Base-by-base conservation (phyloP, 2,888 invertebrate genomes). In the Ectemnius continuus region DNA sequence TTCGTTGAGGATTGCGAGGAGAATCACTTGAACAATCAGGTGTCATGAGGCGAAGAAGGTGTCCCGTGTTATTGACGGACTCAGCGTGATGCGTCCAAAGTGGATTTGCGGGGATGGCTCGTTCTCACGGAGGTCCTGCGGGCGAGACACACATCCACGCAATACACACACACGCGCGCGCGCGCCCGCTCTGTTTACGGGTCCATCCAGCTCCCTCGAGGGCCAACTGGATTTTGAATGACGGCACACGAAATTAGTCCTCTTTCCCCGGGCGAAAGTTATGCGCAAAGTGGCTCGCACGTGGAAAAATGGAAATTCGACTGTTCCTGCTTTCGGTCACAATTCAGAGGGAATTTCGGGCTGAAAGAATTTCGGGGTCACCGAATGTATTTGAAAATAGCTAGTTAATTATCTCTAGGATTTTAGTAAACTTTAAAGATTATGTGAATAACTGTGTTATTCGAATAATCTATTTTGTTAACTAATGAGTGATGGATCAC, bases 391-490 rank as follows among this genome's bases (percentile, higher is more conserved):
- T 8, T 36, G 36, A 6, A 36, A 36, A 4, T 36, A 36, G 8
- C 36, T 36, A 36, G 4, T 36, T 36, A 36, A 11, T 36, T 8
- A 36, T 36, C 36, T 6, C 6, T 36, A 36, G 36, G 36, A 36
- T 36, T 36, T 36, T 11, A 11, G 36, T 11, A 36, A 8, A 36
- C 36, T 2, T 6, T 36, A 11, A 0, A 36, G 5, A 36, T 64
- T 56, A 11, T 16, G 48, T 67, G 28, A 61, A 67, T 72, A 75
- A 77, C 73, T 73, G 66, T 68, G 73, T 76, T 69, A 66, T n/a
- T 28, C 76, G 69, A 64, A 47, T 73, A 61, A 73, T 72, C 60
- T 67, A 62, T 69, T 67, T 46, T 61, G 64, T 36, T 11, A 11
- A 11, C 4, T 2, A 36, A 36, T 8, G 11, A 36, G 11, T 36